Evolutionary conservation across 2,888 invertebrate species (phyloP).

Genomic region (Muschampia plurimacula): DNA sequence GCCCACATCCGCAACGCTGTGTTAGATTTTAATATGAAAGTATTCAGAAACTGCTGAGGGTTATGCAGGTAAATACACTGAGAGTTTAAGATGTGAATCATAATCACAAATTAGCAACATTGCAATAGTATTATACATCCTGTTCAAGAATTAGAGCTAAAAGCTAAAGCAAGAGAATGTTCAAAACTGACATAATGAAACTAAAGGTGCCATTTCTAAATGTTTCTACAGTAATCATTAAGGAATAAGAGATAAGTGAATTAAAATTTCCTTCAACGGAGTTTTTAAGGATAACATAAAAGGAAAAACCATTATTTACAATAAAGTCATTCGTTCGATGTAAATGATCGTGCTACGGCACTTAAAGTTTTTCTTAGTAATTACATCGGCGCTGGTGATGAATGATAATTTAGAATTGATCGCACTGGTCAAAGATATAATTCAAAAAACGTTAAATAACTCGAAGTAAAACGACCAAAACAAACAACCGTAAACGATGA

Average conservation of each 20-base stretch:
- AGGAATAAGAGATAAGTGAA: too few species aligned
- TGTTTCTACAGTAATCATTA: neutral
- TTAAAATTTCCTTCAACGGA: too few species aligned
- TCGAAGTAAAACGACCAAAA: constrained; percentile 24
- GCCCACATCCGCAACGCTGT: constrained; percentile 27
- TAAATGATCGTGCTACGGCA: neutral
- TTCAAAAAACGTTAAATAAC: constrained; percentile 19
- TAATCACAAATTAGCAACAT: neutral
- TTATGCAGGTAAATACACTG: neutral
- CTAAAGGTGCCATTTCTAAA: neutral
- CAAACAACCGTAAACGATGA: constrained; percentile 34
- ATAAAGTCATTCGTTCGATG: neutral
- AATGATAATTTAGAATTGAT: constrained; percentile 3
- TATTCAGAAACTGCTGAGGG: constrained; percentile 30
- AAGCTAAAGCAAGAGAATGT: too few species aligned
- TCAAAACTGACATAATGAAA: neutral
- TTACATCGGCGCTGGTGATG: neutral
- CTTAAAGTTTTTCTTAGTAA: neutral
- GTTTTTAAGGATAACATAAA: too few species aligned
- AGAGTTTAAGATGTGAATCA: neutral
- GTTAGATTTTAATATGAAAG: constrained; percentile 13
- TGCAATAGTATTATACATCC: neutral
- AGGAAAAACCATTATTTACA: neutral
- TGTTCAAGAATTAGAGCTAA: neutral
- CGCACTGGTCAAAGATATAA: neutral